Evolutionary conservation across 2,888 invertebrate genomes (phyloP), one percentile per base, ranked within the genome.

Genomic region (Heliconius erato): DNA sequence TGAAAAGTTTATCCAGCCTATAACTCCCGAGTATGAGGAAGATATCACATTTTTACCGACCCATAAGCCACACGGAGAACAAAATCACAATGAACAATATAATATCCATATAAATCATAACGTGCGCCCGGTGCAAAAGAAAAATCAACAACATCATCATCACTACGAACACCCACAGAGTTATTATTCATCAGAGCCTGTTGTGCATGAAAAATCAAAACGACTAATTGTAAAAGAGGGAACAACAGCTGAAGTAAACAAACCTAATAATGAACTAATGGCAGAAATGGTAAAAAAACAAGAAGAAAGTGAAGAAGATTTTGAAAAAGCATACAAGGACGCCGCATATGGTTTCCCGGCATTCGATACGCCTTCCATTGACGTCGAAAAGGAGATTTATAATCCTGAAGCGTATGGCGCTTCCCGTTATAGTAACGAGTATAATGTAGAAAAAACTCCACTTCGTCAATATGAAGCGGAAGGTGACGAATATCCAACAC

Each of bases 321-420:
- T 96, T 85, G 95, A 96, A 85, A 93, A 93, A 77, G 93, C 93
- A 4, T 96, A 96, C 80, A 92, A 94, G 87, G 89, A 95, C 79
- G 92, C 96, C 26, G 95, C 96, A 0, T 90, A 90, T 79, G 96
- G 95, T 11, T 96, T 96, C 83, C 94, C 94, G 26, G 94, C 93
- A 0, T 95, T 91, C 79, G 90, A 91, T 71, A 86, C 87, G 23
- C 89, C 91, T 71, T 85, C 90, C 2, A 85, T 88, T 19, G 92
- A 94, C 40, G 82, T 86, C 14, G 95, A 95, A 86, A 94, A 92
- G 84, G 92, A 94, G 28, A 92, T 94, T 74, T 95, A 93, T 84
- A 91, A 93, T 81, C 93, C 95, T 0, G 91, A 91, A 23, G 89
- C 88, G 67, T 95, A 95, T 83, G 94, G 93, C 0, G 88, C 86